phyloP scores from a whole-genome alignment of 2,113 vertebrate species.

The Mustela lutreola region DNA sequence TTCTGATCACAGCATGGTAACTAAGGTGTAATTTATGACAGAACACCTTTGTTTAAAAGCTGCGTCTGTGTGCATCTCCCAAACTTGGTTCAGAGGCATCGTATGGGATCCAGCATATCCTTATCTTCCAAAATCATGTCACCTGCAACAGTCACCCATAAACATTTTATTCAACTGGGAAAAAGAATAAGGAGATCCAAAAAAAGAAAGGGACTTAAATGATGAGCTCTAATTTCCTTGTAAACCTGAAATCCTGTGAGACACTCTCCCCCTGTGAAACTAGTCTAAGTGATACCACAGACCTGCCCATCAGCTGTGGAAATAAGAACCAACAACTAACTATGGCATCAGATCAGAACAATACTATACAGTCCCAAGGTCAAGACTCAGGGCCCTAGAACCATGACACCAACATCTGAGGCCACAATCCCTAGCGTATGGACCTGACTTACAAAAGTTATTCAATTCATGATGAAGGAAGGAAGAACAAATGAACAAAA shows the following conservation, averaged over 20 bases:
- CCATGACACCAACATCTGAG: background rate
- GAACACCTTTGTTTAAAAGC: background rate
- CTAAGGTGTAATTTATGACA: background rate
- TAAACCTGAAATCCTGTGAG: background rate
- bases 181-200: background rate
- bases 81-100: background rate
- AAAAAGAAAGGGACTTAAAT: background rate
- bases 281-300: background rate
- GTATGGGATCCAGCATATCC: background rate
- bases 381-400: background rate
- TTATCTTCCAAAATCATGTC: background rate
- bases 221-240: background rate
- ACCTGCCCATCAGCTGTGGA: background rate
- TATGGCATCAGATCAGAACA: background rate
- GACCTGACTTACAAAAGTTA: background rate
- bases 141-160: background rate
- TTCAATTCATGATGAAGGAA: background rate
- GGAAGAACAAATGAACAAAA: background rate
- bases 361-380: background rate
- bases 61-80: background rate
- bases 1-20: constrained; percentile 34
- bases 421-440: background rate
- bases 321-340: background rate
- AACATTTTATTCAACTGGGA: background rate
- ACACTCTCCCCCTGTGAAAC: background rate